phyloP scores from a whole-genome alignment of 2,113 vertebrate species.

The Telmatochromis sp. region DNA sequence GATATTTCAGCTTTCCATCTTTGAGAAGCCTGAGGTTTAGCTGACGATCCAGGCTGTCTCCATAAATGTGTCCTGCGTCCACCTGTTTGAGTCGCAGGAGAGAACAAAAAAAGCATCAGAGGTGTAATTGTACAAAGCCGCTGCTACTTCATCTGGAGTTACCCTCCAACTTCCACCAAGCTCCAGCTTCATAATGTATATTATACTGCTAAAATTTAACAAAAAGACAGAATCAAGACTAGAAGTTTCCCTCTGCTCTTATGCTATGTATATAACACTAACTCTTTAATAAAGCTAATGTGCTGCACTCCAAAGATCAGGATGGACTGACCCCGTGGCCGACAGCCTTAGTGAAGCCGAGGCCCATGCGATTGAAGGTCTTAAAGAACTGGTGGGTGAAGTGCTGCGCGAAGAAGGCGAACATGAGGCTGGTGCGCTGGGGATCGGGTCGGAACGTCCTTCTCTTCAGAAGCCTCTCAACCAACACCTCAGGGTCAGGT shows the following conservation, averaged over 20 bases:
- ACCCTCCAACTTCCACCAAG: background rate
- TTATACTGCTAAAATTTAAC: background rate
- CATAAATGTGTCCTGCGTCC: constrained; percentile 91
- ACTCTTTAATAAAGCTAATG: background rate
- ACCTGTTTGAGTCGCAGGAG: constrained; percentile 68
- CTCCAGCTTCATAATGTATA: background rate
- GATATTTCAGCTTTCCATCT: constrained; percentile 92
- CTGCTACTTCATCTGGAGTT: background rate
- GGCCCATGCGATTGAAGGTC: constrained; percentile 87
- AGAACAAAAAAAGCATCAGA: background rate
- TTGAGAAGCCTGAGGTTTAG: constrained; percentile 81
- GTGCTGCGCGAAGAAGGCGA: constrained; percentile 97
- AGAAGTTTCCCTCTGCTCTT: background rate
- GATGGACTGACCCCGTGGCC: constrained; percentile 82
- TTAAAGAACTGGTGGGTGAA: constrained; percentile 99
- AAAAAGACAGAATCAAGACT: background rate
- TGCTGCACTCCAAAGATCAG: background rate
- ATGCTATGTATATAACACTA: background rate
- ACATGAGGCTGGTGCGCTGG: constrained; percentile 87
- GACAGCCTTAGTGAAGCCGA: constrained; percentile 86
- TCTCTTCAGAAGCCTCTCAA: constrained; percentile 78
- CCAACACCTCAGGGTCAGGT: constrained; percentile 79
- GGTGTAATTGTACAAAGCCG: background rate
- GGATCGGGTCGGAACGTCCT: constrained; percentile 82
- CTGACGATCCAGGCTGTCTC: constrained; percentile 84